Conservation (phyloP, 2,797 vertebrate species). For the Coregonus ussuriensis region DNA sequence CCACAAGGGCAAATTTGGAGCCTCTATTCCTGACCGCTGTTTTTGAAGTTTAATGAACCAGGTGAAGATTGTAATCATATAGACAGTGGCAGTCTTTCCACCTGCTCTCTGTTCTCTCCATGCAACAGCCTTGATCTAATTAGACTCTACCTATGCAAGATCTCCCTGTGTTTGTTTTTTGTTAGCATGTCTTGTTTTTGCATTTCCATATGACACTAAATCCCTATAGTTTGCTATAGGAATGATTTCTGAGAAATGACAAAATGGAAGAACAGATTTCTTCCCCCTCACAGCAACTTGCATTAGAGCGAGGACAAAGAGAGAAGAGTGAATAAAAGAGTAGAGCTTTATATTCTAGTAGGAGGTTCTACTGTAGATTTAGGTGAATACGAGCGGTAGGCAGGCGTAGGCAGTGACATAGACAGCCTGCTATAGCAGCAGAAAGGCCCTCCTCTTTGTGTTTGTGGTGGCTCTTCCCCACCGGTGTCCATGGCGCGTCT, state of each 20-base stretch:
- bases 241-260: too few species aligned
- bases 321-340: background rate
- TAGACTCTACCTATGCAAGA: too few species aligned
- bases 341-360: background rate
- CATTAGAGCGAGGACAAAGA: background rate
- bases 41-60: background rate
- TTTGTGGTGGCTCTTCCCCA: too few species aligned
- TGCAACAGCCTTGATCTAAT: too few species aligned
- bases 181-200: too few species aligned
- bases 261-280: background rate
- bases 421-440: background rate
- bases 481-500: conserved; percentile 16
- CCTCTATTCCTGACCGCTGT: background rate
- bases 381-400: background rate
- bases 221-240: background rate
- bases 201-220: background rate
- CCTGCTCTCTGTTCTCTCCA: background rate
- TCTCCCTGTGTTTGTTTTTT: too few species aligned
- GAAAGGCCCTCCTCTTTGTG: background rate
- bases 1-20: background rate
- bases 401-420: background rate
- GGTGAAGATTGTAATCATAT: background rate
- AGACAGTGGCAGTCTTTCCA: background rate
- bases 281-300: background rate
- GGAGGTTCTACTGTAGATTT: background rate